Conservation (phyloP, 2,888 invertebrate genomes). For the Caenorhabditis sulstoni region DNA sequence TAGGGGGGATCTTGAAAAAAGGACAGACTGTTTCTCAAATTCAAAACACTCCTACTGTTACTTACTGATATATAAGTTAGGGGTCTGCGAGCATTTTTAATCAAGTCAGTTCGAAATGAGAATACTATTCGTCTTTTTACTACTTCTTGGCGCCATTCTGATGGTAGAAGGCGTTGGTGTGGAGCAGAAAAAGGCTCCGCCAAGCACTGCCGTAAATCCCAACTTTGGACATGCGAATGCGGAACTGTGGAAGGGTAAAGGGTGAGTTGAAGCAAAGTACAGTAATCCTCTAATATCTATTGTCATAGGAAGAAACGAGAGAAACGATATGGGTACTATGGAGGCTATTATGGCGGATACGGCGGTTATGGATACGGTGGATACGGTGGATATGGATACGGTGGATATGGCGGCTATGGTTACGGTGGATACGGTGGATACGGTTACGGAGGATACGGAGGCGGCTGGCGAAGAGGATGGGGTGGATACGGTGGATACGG, state of each 20-base stretch:
- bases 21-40: not conserved
- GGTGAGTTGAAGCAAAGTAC: slow-evolving; percentile 7
- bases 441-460: slow-evolving; percentile 32
- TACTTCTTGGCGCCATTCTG: not conserved
- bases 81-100: no score
- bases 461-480: slow-evolving; percentile 28
- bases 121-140: not conserved
- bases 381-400: slow-evolving; percentile 34
- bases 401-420: slow-evolving; percentile 22
- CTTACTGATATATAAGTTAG: no score
- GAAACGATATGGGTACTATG: slow-evolving; percentile 34
- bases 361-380: slow-evolving; percentile 23
- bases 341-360: slow-evolving; percentile 18
- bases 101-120: not conserved
- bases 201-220: slow-evolving; percentile 14
- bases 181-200: not conserved
- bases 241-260: slow-evolving; percentile 34
- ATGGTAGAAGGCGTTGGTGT: not conserved
- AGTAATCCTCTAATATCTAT: no score
- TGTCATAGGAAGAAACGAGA: slow-evolving; percentile 35
- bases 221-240: slow-evolving; percentile 42
- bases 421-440: slow-evolving; percentile 35
- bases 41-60: not conserved
- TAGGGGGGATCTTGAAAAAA: not conserved
- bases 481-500: slow-evolving; percentile 37